These are phyloP conservation scores for Sylvilagus bachmani DNA, from an alignment of 2,113 vertebrate genomes.

Conservation along the genomic window DNA sequence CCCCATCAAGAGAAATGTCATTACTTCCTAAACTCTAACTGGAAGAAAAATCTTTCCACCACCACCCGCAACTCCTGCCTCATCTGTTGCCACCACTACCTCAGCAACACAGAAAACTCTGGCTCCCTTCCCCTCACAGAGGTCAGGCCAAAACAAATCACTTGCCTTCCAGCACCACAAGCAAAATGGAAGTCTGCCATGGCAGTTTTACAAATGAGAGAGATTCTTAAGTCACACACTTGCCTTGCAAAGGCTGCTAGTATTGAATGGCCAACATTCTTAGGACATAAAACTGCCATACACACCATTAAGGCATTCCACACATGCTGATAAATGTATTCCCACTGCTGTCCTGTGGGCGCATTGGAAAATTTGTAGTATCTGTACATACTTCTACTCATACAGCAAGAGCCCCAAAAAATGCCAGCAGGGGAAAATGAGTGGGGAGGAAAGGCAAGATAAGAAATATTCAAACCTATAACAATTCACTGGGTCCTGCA, in stretches of 20 bases:
- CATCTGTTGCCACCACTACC: neutral
- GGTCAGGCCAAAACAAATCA: slow-evolving; percentile 13
- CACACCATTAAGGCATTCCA: neutral
- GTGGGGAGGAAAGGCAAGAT: neutral
- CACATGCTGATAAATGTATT: neutral
- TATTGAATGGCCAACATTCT: neutral
- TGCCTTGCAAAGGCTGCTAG: neutral
- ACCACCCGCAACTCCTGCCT: neutral
- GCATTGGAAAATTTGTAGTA: neutral
- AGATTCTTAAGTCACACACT: neutral
- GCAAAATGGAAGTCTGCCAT: neutral
- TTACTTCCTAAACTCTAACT: slow-evolving; percentile 28
- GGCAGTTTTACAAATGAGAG: neutral
- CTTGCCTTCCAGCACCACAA: neutral
- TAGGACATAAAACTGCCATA: neutral
- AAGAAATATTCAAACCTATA: neutral
- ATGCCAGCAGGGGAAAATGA: neutral
- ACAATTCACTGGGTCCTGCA: neutral
- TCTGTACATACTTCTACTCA: neutral
- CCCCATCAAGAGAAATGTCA: neutral
- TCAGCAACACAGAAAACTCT: neutral
- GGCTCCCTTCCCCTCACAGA: neutral
- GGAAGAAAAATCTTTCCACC: neutral
- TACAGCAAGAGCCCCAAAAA: neutral
- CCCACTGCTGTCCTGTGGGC: neutral